These are phyloP conservation scores for Steromphala cineraria DNA, from an alignment of 2,888 invertebrate species.

Conservation along the genomic window DNA sequence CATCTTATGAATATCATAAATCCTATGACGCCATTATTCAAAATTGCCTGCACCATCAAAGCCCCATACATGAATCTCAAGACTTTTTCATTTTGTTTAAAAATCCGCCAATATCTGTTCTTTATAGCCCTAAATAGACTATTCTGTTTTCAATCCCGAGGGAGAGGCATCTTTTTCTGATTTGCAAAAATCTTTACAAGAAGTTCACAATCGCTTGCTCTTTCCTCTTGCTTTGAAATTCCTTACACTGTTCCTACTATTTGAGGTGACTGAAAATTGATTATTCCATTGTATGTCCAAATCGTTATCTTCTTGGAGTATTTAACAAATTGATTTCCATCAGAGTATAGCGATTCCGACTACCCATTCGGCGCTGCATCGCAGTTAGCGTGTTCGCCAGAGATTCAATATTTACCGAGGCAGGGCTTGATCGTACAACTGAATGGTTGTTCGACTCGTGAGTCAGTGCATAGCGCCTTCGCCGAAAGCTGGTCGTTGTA, in stretches of 20 bases:
- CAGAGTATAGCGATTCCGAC: neutral
- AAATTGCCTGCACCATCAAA: neutral
- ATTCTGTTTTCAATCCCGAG: neutral
- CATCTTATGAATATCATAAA: neutral
- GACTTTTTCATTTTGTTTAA: neutral
- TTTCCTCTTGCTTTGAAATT: neutral
- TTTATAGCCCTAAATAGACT: neutral
- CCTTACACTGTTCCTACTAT: conserved; percentile 5
- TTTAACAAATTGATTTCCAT: conserved; percentile 10
- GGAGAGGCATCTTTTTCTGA: neutral
- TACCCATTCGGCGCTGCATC: neutral
- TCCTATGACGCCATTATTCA: neutral
- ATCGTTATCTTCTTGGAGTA: conserved; percentile 10
- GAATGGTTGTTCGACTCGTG: neutral
- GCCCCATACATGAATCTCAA: neutral
- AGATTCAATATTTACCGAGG: neutral
- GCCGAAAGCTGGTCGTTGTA: too few relatives aligned
- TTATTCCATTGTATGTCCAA: neutral
- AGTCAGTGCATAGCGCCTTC: too few relatives aligned
- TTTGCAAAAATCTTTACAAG: neutral
- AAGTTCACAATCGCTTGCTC: neutral
- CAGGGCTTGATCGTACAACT: neutral
- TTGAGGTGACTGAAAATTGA: conserved; percentile 3
- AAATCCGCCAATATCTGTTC: neutral
- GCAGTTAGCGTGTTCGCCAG: neutral